phyloP scores from a whole-genome alignment of 1,140 invertebrate genomes.

The Aphis craccivora region DNA sequence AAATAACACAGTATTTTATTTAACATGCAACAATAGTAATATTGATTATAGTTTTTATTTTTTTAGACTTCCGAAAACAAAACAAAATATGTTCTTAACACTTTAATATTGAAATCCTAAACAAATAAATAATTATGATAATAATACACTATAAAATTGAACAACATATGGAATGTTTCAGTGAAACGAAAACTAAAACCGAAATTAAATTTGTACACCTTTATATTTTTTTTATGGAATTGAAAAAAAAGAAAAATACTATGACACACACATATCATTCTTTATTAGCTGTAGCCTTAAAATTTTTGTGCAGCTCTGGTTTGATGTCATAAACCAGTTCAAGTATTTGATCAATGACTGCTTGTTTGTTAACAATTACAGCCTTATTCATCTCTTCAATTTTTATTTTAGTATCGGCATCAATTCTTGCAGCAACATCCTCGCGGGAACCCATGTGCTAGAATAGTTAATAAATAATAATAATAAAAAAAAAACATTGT shows the following conservation, averaged over 20 bases:
- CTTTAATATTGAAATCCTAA: constrained; percentile 7
- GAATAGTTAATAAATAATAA: constrained; percentile 49
- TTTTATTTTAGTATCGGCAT: constrained; percentile 82
- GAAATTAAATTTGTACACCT: constrained; percentile 34
- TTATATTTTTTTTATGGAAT: constrained; percentile 36
- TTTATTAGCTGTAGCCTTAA: constrained; percentile 59
- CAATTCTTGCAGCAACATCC: constrained; percentile 87
- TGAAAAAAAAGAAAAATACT: constrained; percentile 30
- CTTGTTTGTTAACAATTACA: constrained; percentile 77
- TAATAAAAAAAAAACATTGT: constrained; percentile 31
- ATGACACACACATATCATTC: constrained; percentile 23
- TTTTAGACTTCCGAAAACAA: constrained; percentile 35
- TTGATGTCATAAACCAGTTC: constrained; percentile 87
- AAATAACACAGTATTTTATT: background rate
- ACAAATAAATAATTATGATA: constrained; percentile 38
- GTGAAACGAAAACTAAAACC: constrained; percentile 43
- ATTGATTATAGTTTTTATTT: background rate
- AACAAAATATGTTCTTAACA: constrained; percentile 30
- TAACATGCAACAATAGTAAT: background rate
- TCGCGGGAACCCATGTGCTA: constrained; percentile 92
- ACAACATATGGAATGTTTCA: constrained; percentile 51
- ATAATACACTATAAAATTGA: constrained; percentile 33
- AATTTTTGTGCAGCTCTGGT: constrained; percentile 88
- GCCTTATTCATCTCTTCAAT: constrained; percentile 88
- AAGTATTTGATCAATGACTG: constrained; percentile 83